These are phyloP conservation scores for Melanotaenia duboulayi DNA, from an alignment of 2,113 vertebrate species.

Conservation along the genomic window DNA sequence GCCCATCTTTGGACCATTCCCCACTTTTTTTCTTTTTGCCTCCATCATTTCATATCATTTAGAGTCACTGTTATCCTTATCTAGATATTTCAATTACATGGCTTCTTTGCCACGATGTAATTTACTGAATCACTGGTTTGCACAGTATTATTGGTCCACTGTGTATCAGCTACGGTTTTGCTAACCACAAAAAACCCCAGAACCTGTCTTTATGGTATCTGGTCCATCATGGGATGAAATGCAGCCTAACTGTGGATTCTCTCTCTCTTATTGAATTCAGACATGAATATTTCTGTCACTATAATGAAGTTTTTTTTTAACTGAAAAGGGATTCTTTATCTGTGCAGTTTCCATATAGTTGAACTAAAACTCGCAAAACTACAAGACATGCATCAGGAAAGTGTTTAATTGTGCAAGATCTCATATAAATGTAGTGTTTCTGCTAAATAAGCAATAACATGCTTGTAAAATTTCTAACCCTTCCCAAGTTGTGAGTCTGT, in stretches of 20 bases:
- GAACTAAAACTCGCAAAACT: background rate
- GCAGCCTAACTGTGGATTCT: slow-evolving; percentile 14
- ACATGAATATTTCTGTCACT: slow-evolving; percentile 1
- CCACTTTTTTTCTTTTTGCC: slow-evolving; percentile 62
- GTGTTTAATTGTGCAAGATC: background rate
- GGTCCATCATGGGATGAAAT: slow-evolving; percentile 27
- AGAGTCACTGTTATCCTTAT: slow-evolving; percentile 76
- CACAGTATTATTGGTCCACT: slow-evolving; percentile 47
- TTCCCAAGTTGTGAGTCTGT: no score
- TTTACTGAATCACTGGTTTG: slow-evolving; percentile 70
- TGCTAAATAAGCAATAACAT: background rate
- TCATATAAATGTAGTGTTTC: background rate
- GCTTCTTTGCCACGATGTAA: slow-evolving; percentile 56
- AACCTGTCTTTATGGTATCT: slow-evolving; percentile 1
- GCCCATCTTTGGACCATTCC: slow-evolving; percentile 64
- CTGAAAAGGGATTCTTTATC: background rate
- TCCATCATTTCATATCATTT: slow-evolving; percentile 72
- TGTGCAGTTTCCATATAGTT: no score
- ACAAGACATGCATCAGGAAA: background rate
- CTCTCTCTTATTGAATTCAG: slow-evolving; percentile 8
- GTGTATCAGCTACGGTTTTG: slow-evolving; percentile 45
- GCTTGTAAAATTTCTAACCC: no score
- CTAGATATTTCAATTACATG: slow-evolving; percentile 75
- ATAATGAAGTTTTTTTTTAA: slow-evolving; percentile 9
- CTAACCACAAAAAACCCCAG: background rate